A percentile compares a stretch with the other conserved stretches of the same genome.
phyloP scores from a whole-genome alignment of 2,888 invertebrate genomes.

The Galerucella nymphaeae region DNA sequence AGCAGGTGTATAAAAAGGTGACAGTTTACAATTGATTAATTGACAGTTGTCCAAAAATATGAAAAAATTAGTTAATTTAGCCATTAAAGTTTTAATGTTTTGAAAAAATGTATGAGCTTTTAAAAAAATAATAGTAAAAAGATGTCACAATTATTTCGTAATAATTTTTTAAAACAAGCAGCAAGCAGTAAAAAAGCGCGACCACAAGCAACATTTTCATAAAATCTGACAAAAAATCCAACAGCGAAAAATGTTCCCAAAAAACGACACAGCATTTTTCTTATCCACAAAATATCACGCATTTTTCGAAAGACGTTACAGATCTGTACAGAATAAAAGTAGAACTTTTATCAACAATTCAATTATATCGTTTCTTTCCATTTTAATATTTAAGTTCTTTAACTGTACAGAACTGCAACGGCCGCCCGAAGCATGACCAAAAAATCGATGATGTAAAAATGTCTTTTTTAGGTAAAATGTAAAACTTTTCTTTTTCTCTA shows the following conservation, averaged over 20 bases:
- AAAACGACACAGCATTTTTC: slow-evolving; percentile 55
- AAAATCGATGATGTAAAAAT: slow-evolving; percentile 38
- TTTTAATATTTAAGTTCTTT: too few relatives aligned
- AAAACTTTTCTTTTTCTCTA: slow-evolving; percentile 32
- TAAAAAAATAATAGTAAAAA: not conserved
- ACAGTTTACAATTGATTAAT: too few relatives aligned
- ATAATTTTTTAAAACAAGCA: not conserved
- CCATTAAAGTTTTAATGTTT: too few relatives aligned
- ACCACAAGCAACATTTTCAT: slow-evolving; percentile 56
- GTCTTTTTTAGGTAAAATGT: slow-evolving; percentile 47
- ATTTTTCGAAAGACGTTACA: slow-evolving; percentile 35
- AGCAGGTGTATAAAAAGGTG: too few relatives aligned
- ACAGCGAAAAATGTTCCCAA: slow-evolving; percentile 61
- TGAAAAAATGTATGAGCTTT: too few relatives aligned
- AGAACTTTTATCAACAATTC: not conserved
- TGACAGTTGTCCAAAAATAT: too few relatives aligned
- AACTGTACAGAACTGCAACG: slow-evolving; percentile 13
- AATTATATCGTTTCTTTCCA: too few relatives aligned
- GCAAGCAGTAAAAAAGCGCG: slow-evolving; percentile 51
- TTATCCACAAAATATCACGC: slow-evolving; percentile 53
- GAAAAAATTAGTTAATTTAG: too few relatives aligned
- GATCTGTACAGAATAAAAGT: slow-evolving; percentile 22
- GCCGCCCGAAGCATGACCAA: slow-evolving; percentile 26
- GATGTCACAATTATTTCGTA: not conserved
- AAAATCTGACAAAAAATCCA: slow-evolving; percentile 64